These are phyloP conservation scores for Monodelphis domestica DNA, from an alignment of 2,797 vertebrate species.

Conservation along the genomic window DNA sequence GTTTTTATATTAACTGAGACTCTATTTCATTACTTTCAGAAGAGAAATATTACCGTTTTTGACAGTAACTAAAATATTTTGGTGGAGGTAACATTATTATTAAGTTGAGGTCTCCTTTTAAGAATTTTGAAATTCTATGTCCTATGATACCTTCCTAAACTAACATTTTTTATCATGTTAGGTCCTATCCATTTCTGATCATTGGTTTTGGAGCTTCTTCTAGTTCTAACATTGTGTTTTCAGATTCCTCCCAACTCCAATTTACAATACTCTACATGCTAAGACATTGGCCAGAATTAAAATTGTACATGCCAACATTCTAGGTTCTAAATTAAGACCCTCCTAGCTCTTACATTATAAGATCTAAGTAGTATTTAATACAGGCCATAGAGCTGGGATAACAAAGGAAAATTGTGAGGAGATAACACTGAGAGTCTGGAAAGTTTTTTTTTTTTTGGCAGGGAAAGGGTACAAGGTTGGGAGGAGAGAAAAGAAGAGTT, in stretches of 20 bases:
- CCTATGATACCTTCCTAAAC: neutral
- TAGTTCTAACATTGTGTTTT: neutral
- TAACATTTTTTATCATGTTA: neutral
- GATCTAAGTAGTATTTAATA: neutral
- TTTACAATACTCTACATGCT: neutral
- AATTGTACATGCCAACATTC: neutral
- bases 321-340: neutral
- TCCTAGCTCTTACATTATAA: neutral
- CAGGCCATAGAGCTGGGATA: neutral
- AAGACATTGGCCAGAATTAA: neutral
- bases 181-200: neutral
- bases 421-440: neutral
- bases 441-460: neutral
- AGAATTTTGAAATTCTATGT: neutral
- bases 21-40: constrained; percentile 7
- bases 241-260: neutral
- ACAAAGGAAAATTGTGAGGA: neutral
- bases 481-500: neutral
- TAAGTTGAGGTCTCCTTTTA: neutral
- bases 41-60: neutral
- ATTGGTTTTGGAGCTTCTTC: neutral
- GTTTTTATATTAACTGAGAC: constrained; percentile 46
- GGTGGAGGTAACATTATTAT: neutral
- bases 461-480: neutral
- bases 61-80: neutral